Conservation (phyloP, 2,797 vertebrate species). For the Sebastes elongatus region DNA sequence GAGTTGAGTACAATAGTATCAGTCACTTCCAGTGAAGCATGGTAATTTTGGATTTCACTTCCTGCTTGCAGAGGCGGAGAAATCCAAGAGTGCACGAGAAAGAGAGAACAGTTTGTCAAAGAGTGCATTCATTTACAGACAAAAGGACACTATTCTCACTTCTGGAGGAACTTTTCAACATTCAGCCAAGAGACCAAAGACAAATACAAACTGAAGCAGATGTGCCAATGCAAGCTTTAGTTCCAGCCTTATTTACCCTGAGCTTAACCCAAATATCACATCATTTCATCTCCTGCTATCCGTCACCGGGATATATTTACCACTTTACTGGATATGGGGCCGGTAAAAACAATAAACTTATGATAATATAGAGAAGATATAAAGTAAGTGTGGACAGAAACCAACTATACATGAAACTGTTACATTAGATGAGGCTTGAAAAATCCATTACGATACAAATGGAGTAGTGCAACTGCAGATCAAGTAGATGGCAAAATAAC, state of each 20-base stretch:
- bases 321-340: background rate
- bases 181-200: conserved; percentile 17
- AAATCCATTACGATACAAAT: background rate
- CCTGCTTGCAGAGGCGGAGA: conserved; percentile 10
- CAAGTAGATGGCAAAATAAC: background rate
- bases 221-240: background rate
- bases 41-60: conserved; percentile 10
- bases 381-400: background rate
- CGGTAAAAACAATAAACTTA: background rate
- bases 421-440: background rate
- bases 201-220: conserved; percentile 13
- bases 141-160: conserved; percentile 51
- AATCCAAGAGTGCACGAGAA: background rate
- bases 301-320: background rate
- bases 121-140: conserved; percentile 56
- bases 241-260: background rate
- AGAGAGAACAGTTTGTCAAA: conserved; percentile 38
- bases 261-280: background rate
- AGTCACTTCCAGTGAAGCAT: conserved; percentile 12
- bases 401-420: too few species aligned
- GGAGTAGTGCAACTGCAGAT: background rate
- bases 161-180: background rate
- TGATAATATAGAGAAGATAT: background rate
- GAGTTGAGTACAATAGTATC: conserved; percentile 8
- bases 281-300: background rate